Evolutionary conservation across 2,113 vertebrate species (phyloP).

Genomic region (Myotis yumanensis): DNA sequence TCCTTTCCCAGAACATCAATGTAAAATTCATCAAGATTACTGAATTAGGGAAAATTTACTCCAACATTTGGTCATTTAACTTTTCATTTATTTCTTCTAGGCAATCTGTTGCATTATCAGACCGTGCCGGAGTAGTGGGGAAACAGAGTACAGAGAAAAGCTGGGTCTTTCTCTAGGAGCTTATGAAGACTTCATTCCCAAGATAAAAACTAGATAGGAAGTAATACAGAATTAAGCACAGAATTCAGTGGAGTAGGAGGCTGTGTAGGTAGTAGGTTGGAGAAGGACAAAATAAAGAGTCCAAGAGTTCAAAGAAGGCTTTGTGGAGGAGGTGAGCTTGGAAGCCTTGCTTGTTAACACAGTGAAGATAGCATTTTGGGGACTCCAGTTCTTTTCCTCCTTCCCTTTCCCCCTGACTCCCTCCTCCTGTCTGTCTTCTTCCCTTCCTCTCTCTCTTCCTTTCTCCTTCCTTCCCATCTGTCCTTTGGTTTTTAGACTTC

Average conservation of each 20-base stretch:
- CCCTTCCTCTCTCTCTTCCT: background rate
- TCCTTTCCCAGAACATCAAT: background rate
- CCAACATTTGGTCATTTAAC: background rate
- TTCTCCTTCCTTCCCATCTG: background rate
- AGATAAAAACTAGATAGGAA: background rate
- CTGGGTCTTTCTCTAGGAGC: background rate
- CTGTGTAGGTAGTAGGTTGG: background rate
- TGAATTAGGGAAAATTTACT: background rate
- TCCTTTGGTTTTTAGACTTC: background rate
- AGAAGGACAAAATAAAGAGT: background rate
- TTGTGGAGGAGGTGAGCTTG: background rate
- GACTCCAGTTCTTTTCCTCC: background rate
- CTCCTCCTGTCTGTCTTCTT: background rate
- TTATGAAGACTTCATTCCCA: background rate
- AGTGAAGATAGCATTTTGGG: background rate
- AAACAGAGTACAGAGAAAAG: background rate
- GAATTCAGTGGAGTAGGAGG: background rate
- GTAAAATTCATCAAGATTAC: background rate
- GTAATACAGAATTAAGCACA: background rate
- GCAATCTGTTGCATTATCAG: background rate
- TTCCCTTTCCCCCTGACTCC: no score
- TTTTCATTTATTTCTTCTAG: background rate
- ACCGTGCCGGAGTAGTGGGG: background rate
- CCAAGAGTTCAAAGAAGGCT: background rate
- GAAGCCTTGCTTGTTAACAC: background rate